Conservation (phyloP, 1,140 invertebrate genomes). For the Anoplophora glabripennis region DNA sequence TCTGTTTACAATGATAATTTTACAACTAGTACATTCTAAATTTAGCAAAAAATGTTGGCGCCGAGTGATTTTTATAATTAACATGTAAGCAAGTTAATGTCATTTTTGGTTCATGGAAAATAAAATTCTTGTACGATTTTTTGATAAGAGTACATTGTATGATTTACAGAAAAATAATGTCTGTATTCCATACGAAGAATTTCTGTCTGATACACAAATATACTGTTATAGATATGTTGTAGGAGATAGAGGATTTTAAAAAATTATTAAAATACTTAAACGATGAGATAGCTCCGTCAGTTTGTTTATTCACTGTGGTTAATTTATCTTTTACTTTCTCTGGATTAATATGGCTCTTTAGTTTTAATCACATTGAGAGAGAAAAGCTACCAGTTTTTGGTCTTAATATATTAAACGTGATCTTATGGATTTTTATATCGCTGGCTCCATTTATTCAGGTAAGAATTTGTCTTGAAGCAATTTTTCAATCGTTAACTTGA, state of each 20-base stretch:
- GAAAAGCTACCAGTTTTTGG: slow-evolving; percentile 56
- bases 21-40: slow-evolving; percentile 2
- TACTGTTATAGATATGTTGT: slow-evolving; percentile 2
- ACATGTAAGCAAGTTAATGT: too few species aligned
- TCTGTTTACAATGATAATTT: background rate
- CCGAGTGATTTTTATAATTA: too few species aligned
- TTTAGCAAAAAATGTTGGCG: background rate
- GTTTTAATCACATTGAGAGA: slow-evolving; percentile 55
- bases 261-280: slow-evolving; percentile 74
- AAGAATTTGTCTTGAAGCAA: slow-evolving; percentile 30
- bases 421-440: slow-evolving; percentile 67
- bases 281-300: slow-evolving; percentile 66
- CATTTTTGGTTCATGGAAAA: too few species aligned
- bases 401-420: slow-evolving; percentile 61
- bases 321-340: slow-evolving; percentile 70
- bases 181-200: too few species aligned
- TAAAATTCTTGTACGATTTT: too few species aligned
- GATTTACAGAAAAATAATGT: too few species aligned
- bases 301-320: slow-evolving; percentile 71
- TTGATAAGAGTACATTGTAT: too few species aligned
- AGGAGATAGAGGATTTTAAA: slow-evolving; percentile 65
- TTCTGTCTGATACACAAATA: too few species aligned
- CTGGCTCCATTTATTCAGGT: slow-evolving; percentile 69
- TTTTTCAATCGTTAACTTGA: too few species aligned
- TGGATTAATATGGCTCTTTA: slow-evolving; percentile 64